Percentiles rank a stretch among this genome's conserved stretches.
Evolutionary conservation across 2,797 vertebrate genomes (phyloP).

Genomic region (Fistularia commersonii): DNA sequence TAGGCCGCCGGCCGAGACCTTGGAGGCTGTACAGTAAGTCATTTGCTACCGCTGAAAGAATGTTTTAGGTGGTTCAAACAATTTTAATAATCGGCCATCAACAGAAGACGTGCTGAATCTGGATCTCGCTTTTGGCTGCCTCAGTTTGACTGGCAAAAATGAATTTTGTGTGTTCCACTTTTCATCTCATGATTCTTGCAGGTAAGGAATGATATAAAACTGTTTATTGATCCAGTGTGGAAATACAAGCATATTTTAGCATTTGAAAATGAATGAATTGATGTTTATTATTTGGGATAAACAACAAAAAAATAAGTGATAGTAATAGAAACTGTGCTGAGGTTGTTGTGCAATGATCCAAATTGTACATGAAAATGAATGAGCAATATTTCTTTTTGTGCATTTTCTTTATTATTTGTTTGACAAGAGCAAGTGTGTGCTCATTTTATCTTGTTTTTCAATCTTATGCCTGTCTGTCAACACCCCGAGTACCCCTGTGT

Average conservation of each 20-base stretch:
- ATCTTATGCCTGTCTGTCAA: conserved; percentile 18
- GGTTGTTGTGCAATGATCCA: conserved; percentile 7
- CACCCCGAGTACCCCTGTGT: conserved; percentile 20
- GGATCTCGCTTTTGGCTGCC: conserved; percentile 27
- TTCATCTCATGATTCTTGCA: conserved; percentile 47
- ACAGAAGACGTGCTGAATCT: conserved; percentile 12
- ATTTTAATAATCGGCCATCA: conserved; percentile 33
- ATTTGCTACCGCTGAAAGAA: conserved; percentile 36
- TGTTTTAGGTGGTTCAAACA: conserved; percentile 41
- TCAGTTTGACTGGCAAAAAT: conserved; percentile 40
- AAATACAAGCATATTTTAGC: background rate
- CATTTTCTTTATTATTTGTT: conserved; percentile 36
- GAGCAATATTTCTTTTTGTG: conserved; percentile 5
- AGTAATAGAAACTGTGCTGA: conserved; percentile 3
- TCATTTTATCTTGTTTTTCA: conserved; percentile 18
- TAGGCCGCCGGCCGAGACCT: conserved; percentile 5
- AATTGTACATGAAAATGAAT: conserved; percentile 22
- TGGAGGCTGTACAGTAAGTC: conserved; percentile 19
- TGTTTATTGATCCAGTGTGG: background rate
- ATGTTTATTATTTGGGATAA: background rate
- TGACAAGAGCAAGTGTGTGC: conserved; percentile 58
- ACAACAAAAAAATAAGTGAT: background rate
- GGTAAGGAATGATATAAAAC: conserved; percentile 52
- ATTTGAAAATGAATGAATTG: too few species aligned
- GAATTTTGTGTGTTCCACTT: conserved; percentile 31